These are phyloP conservation scores for Pachycephus smyrnensis DNA, from an alignment of 2,888 invertebrate genomes.

Conservation along the genomic window DNA sequence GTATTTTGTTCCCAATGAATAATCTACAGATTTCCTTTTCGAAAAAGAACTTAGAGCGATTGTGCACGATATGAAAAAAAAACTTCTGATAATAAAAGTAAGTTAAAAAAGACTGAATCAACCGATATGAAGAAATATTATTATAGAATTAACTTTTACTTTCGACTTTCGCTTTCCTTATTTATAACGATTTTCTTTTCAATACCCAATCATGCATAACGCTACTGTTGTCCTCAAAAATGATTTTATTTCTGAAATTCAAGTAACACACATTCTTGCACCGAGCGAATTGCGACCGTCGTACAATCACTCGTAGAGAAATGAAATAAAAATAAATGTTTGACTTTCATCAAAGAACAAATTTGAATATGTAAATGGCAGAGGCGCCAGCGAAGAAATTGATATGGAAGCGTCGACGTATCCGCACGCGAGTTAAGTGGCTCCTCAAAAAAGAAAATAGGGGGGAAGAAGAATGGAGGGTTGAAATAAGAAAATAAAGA, in stretches of 20 bases:
- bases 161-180: not conserved
- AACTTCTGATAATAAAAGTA: no score
- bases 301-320: not conserved
- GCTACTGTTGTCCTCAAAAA: not conserved
- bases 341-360: constrained; percentile 1
- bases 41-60: no score
- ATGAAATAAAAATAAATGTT: not conserved
- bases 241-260: not conserved
- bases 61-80: no score
- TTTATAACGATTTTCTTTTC: no score
- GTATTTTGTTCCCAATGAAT: no score
- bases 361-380: constrained; percentile 6
- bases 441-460: not conserved
- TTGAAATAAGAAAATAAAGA: not conserved
- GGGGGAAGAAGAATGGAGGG: not conserved
- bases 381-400: not conserved
- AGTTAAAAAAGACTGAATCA: not conserved
- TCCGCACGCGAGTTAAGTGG: not conserved
- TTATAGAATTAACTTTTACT: not conserved
- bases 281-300: not conserved
- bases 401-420: not conserved
- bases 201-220: not conserved
- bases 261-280: not conserved
- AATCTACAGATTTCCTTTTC: no score
- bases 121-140: no score